phyloP scores from a whole-genome alignment of 2,888 invertebrate species.

The Erebia palarica region DNA sequence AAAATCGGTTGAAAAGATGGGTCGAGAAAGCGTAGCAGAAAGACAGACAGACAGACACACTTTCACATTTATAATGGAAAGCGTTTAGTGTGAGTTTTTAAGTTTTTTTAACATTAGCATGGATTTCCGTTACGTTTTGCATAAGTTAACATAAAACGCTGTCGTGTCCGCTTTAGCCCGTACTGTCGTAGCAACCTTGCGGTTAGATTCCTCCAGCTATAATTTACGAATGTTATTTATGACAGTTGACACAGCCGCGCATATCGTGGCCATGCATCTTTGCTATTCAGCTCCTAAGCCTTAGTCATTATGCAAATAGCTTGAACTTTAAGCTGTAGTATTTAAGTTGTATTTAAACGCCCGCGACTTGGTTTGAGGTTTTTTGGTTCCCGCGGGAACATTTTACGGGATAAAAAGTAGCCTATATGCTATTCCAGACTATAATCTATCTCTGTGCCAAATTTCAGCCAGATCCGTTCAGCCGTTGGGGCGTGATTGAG shows the following conservation, averaged over 20 bases:
- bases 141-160: not conserved
- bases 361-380: too few species aligned
- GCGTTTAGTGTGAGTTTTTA: too few species aligned
- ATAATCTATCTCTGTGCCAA: too few species aligned
- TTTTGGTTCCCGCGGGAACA: too few species aligned
- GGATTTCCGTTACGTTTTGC: not conserved
- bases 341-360: not conserved
- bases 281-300: slow-evolving; percentile 38
- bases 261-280: slow-evolving; percentile 38
- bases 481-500: too few species aligned
- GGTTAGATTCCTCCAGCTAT: slow-evolving; percentile 40
- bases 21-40: too few species aligned
- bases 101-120: not conserved
- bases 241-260: slow-evolving; percentile 37
- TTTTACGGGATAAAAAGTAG: too few species aligned
- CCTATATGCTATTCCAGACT: too few species aligned
- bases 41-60: too few species aligned
- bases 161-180: slow-evolving; percentile 19
- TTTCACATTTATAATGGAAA: not conserved
- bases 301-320: slow-evolving; percentile 32
- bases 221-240: slow-evolving; percentile 43
- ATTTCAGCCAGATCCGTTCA: too few species aligned
- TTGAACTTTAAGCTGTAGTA: not conserved
- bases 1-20: too few species aligned
- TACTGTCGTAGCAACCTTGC: slow-evolving; percentile 15